Evolutionary conservation across 2,113 vertebrate genomes (phyloP), one percentile per base, ranked within the genome.

Genomic region (Manacus vitellinus): DNA sequence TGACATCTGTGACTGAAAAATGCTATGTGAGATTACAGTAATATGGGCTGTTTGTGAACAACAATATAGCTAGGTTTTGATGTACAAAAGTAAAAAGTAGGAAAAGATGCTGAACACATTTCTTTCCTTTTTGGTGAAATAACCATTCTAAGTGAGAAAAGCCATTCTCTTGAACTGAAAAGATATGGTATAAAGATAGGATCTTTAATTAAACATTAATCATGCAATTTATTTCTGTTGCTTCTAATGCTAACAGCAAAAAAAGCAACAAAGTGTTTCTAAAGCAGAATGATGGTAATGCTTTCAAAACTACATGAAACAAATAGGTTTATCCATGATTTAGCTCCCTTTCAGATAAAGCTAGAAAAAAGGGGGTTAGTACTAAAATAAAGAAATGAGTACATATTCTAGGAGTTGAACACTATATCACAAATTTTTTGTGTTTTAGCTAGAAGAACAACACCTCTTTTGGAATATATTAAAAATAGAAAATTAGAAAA

Each of bases 401-500:
- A 84, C 80, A 33, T 93, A 89, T 88, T 95, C 96, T 97, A 96
- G 77, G 87, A 97, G 93, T 96, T 97, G 94, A 96, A 93, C 87
- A 95, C 89, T 96, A 66, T 75, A 94, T 97, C 95, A 81, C 55
- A 95, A 89, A 95, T 97, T 97, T 97, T 97, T 98, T 97, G 92
- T 97, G 67, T 98, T 98, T 97, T 96, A 99, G 99, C 99, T 92
- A 99, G 99, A 98, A 98, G 99, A 97, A 99, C 99, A 75, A 99
- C 99, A 62, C 99, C 99, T 11, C 99, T 99, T 94, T 98, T 99
- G 97, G 99, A 99, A 96, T 99, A 99, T 97, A 99, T 99, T 97
- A 99, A 99, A 98, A 99, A 99, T 92, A 99, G 99, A 98, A 99
- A 99, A 98, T 98, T 99, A 95, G 99, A 99, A 97, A 99, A 99